Base-by-base conservation (phyloP, 2,888 invertebrate species). In the Lacanobia oleracea region DNA sequence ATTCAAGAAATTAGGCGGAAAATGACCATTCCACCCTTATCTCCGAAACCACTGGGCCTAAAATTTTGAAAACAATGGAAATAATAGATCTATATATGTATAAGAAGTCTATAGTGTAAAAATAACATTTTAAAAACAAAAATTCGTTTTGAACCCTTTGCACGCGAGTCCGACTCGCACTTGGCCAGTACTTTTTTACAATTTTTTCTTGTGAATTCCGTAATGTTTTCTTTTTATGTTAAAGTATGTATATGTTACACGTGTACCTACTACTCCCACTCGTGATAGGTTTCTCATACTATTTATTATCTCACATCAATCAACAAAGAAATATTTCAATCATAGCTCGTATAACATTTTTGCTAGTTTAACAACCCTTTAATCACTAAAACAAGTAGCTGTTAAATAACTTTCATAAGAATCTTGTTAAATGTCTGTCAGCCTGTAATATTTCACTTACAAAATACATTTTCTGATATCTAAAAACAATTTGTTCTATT, bases 401-500 rank as follows among this genome's bases (percentile, higher is more conserved):
- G 16, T 21, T 63, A 57, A 70, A 77, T 72, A 16, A 75, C 75
- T 63, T 72, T n/a, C 27, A 64, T 69, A 70, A 73, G 69, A 68
- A 69, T 51, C 59, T 77, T 74, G 65, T 81, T 73, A 45, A 68
- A 73, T 63, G 59, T 79, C 69, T 66, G 72, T 76, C 75, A 72
- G 68, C n/a, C 56, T 40, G 61, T 67, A 81, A 84, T 83, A 84
- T 75, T 79, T 85, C 75, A 85, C 63, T 78, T 50, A 75, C 67
- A 53, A 73, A 82, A 77, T 78, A 72, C 60, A 73, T 83, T 80
- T 76, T 78, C 71, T 75, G 72, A 74, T 81, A 86, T 85, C 81
- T 75, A 75, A 86, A 86, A 90, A 87, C 90, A 90, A 91, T 91
- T 91, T 90, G 90, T 91, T 90, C 88, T 88, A 90, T 91, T 90